Evolutionary conservation across 2,113 vertebrate genomes (phyloP).

Genomic region (Siphamia tubifer): DNA sequence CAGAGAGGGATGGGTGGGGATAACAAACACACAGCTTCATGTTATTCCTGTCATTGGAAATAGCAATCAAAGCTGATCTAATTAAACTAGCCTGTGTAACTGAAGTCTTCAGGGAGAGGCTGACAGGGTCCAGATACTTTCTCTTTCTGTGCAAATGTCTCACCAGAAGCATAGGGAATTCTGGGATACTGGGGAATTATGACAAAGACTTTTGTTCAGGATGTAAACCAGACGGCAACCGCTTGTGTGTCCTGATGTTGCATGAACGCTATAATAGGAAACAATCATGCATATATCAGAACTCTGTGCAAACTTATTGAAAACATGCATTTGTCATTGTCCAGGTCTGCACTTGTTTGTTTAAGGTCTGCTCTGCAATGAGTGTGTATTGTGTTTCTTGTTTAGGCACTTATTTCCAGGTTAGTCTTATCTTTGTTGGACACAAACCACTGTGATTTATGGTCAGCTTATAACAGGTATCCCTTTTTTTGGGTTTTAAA

Average conservation of each 20-base stretch:
- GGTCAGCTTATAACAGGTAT: not conserved
- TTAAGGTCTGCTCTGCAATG: conserved; percentile 42
- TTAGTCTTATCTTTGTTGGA: conserved; percentile 5
- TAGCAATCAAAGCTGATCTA: conserved; percentile 76
- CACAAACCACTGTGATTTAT: not conserved
- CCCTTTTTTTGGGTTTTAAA: not conserved
- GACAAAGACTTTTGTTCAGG: conserved; percentile 57
- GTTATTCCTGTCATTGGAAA: conserved; percentile 75
- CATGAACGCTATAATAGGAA: conserved; percentile 54
- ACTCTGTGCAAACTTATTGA: conserved; percentile 36
- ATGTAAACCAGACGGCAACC: conserved; percentile 68
- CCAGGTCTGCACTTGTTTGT: conserved; percentile 63
- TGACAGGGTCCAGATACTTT: conserved; percentile 79
- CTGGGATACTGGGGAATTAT: conserved; percentile 63
- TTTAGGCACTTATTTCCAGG: conserved; percentile 21
- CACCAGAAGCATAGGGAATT: conserved; percentile 64
- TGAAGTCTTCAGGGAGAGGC: conserved; percentile 63
- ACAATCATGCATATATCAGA: conserved; percentile 52
- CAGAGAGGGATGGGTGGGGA: conserved; percentile 52
- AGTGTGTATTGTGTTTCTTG: conserved; percentile 35
- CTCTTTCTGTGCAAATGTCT: conserved; percentile 50
- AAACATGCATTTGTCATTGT: conserved; percentile 63
- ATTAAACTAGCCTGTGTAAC: conserved; percentile 72
- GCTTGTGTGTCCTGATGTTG: conserved; percentile 67
- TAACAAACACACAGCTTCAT: conserved; percentile 55